Evolutionary conservation across 1,140 invertebrate genomes (phyloP).

Genomic region (Acromyrmex charruanus): DNA sequence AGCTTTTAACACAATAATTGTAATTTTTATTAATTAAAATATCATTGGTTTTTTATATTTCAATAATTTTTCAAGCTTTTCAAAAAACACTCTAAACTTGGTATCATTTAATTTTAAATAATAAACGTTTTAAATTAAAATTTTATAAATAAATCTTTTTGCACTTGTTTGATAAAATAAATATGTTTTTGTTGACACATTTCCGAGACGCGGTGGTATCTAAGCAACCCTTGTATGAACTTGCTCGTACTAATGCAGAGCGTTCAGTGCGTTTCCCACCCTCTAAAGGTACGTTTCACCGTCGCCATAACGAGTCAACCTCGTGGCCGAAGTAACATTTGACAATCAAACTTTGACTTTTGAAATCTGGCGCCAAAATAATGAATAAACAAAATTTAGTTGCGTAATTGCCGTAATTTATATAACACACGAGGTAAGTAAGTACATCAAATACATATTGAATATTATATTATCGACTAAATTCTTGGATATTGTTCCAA

Average conservation of each 20-base stretch:
- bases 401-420: neutral
- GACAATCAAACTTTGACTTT: constrained; percentile 62
- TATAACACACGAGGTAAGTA: constrained; percentile 38
- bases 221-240: constrained; percentile 82
- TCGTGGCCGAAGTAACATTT: constrained; percentile 70
- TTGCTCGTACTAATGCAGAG: constrained; percentile 73
- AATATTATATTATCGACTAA: constrained; percentile 5
- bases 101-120: neutral
- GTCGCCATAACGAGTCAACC: constrained; percentile 62
- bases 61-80: neutral
- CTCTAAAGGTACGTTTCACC: constrained; percentile 76
- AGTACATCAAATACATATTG: neutral
- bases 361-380: constrained; percentile 66
- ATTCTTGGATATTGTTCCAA: constrained; percentile 17
- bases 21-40: constrained; percentile 1
- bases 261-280: constrained; percentile 79
- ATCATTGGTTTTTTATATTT: neutral
- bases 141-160: neutral
- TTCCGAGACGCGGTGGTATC: constrained; percentile 79
- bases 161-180: neutral
- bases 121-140: neutral
- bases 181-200: constrained; percentile 69
- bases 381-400: constrained; percentile 12
- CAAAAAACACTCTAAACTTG: neutral
- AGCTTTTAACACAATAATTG: no score